Percentiles rank a stretch among this genome's conserved stretches.
Evolutionary conservation across 2,888 invertebrate species (phyloP).

Genomic region (Eupelmus urozonus): DNA sequence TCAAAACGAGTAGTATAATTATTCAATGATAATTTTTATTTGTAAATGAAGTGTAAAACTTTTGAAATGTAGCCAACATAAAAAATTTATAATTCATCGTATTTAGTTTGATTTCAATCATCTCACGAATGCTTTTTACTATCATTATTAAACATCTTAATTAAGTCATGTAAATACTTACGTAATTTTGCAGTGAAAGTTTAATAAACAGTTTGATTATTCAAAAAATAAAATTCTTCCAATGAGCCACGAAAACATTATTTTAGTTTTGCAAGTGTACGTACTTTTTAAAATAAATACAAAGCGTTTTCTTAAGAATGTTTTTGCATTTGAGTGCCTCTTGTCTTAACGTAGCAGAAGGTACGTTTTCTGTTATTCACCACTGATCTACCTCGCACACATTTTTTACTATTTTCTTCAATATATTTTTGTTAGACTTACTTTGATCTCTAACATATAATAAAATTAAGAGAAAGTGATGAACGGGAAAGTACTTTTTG

Average conservation of each 20-base stretch:
- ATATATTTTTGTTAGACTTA: neutral
- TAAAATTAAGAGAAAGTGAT: constrained; percentile 19
- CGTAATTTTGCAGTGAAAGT: neutral
- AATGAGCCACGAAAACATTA: constrained; percentile 35
- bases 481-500: constrained; percentile 43
- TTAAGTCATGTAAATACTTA: too few relatives aligned
- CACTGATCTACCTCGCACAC: constrained; percentile 18
- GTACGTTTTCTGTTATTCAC: constrained; percentile 37
- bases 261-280: constrained; percentile 36
- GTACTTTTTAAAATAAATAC: constrained; percentile 25
- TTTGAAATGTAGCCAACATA: too few relatives aligned
- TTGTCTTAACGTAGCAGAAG: constrained; percentile 8
- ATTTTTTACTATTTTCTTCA: constrained; percentile 15
- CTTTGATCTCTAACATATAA: constrained; percentile 35
- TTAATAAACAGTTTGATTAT: neutral
- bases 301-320: constrained; percentile 12
- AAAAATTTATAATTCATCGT: too few relatives aligned
- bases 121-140: too few relatives aligned
- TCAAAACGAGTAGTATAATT: too few relatives aligned
- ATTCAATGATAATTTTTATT: too few relatives aligned
- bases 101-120: too few relatives aligned
- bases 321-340: constrained; percentile 42
- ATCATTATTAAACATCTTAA: too few relatives aligned
- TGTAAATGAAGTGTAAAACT: too few relatives aligned
- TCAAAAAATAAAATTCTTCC: constrained; percentile 25